These are phyloP conservation scores for Poecilia latipinna DNA, from an alignment of 2,113 vertebrate genomes.

Conservation along the genomic window DNA sequence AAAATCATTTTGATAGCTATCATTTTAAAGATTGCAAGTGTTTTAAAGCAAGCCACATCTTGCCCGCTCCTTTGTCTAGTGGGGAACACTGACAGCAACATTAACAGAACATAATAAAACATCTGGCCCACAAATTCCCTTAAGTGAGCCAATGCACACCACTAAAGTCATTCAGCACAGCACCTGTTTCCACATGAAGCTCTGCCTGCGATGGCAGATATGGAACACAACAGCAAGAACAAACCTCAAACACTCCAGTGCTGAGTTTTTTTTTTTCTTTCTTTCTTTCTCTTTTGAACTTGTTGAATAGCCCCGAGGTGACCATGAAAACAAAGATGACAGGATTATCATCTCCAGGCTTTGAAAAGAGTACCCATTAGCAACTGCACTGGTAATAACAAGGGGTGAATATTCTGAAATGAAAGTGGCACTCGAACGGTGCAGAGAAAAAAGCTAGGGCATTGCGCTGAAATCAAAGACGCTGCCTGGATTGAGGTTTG, in stretches of 20 bases:
- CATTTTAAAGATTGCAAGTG: conserved; percentile 13
- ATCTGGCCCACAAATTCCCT: conserved; percentile 56
- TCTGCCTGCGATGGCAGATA: conserved; percentile 28
- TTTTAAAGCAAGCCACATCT: conserved; percentile 26
- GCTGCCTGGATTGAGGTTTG: conserved; percentile 59
- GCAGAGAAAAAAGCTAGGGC: conserved; percentile 43
- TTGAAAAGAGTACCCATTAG: conserved; percentile 60
- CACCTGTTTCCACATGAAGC: conserved; percentile 55
- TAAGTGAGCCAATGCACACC: conserved; percentile 46
- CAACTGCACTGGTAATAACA: conserved; percentile 49
- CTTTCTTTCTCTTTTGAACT: conserved; percentile 42
- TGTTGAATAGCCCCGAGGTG: conserved; percentile 54
- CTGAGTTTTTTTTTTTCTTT: conserved; percentile 3
- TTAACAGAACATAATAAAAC: conserved; percentile 61
- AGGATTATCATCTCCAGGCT: conserved; percentile 54
- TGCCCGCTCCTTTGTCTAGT: conserved; percentile 21
- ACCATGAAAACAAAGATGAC: conserved; percentile 64
- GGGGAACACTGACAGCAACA: conserved; percentile 39
- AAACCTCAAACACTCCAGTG: conserved; percentile 36
- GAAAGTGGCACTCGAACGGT: conserved; percentile 53
- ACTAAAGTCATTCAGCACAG: conserved; percentile 51
- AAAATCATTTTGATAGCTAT: conserved; percentile 17
- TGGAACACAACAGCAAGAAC: conserved; percentile 11
- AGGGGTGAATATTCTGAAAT: conserved; percentile 62
- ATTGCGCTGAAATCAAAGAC: conserved; percentile 67